phyloP scores from a whole-genome alignment of 2,888 invertebrate species.

The Junonia oenone region DNA sequence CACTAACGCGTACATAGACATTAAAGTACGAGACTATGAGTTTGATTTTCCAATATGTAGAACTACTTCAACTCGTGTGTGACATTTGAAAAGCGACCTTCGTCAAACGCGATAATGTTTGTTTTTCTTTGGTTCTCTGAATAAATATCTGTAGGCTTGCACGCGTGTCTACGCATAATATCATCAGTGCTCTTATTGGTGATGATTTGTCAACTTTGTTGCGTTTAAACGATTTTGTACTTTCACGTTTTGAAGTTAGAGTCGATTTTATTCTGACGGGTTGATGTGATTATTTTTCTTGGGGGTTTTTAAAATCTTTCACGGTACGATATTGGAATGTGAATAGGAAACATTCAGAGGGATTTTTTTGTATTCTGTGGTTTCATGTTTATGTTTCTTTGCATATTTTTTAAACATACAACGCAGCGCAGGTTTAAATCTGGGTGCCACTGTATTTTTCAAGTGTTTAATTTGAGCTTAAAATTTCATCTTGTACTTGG shows the following conservation, averaged over 20 bases:
- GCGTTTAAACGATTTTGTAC: slow-evolving; percentile 31
- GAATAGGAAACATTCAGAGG: slow-evolving; percentile 12
- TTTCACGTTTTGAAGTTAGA: slow-evolving; percentile 26
- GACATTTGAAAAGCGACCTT: slow-evolving; percentile 34
- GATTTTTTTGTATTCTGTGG: too few species aligned
- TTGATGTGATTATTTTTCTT: slow-evolving; percentile 45
- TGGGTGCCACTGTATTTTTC: too few species aligned
- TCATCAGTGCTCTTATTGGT: slow-evolving; percentile 59
- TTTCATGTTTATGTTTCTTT: not conserved
- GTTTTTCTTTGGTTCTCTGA: slow-evolving; percentile 36
- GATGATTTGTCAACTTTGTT: slow-evolving; percentile 72
- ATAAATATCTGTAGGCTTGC: slow-evolving; percentile 35
- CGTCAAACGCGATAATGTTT: slow-evolving; percentile 31
- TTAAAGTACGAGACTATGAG: slow-evolving; percentile 27
- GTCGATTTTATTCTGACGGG: slow-evolving; percentile 14
- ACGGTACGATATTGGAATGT: slow-evolving; percentile 45
- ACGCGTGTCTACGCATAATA: slow-evolving; percentile 75
- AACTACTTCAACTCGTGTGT: slow-evolving; percentile 22
- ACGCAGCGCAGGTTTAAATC: too few species aligned
- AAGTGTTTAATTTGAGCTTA: not conserved
- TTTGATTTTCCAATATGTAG: slow-evolving; percentile 33
- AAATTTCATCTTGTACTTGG: too few species aligned
- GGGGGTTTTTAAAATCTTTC: slow-evolving; percentile 55
- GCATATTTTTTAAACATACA: not conserved
- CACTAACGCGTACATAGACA: slow-evolving; percentile 28